Evolutionary conservation across 2,113 vertebrate species (phyloP).

Genomic region (Mobula hypostoma): DNA sequence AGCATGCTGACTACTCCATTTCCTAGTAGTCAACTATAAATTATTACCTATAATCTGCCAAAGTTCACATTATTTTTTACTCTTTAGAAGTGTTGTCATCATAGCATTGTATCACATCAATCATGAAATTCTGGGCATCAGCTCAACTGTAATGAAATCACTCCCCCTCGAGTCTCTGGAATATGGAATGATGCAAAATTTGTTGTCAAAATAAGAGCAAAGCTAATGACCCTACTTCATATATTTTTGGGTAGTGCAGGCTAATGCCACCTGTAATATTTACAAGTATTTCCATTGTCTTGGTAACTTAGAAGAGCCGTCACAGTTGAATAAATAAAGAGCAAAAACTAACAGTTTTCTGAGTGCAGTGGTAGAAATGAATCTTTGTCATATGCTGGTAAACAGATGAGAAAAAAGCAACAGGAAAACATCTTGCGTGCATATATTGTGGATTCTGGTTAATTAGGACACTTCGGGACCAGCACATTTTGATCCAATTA

Average conservation of each 20-base stretch:
- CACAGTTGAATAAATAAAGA: background rate
- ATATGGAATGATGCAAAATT: background rate
- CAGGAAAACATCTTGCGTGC: background rate
- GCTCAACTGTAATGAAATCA: background rate
- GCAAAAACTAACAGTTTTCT: background rate
- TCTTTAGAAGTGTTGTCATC: background rate
- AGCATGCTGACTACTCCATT: background rate
- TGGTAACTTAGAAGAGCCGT: background rate
- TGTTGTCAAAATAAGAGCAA: background rate
- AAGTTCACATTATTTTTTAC: background rate
- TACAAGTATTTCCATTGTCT: background rate
- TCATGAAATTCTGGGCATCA: background rate
- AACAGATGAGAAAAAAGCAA: background rate
- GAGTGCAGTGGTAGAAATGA: background rate
- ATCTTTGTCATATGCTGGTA: background rate
- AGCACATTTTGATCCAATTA: too few relatives aligned
- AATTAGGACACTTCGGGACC: too few relatives aligned
- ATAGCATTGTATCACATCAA: background rate
- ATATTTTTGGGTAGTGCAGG: background rate
- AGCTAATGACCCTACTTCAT: background rate
- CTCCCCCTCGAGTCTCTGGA: background rate
- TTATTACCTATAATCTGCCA: conserved; percentile 13
- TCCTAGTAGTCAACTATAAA: background rate
- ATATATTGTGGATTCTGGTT: background rate
- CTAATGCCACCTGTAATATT: background rate